Percentiles rank a stretch among this genome's conserved stretches.
Conservation (phyloP, 2,113 vertebrate genomes). For the Embiotoca jacksoni region DNA sequence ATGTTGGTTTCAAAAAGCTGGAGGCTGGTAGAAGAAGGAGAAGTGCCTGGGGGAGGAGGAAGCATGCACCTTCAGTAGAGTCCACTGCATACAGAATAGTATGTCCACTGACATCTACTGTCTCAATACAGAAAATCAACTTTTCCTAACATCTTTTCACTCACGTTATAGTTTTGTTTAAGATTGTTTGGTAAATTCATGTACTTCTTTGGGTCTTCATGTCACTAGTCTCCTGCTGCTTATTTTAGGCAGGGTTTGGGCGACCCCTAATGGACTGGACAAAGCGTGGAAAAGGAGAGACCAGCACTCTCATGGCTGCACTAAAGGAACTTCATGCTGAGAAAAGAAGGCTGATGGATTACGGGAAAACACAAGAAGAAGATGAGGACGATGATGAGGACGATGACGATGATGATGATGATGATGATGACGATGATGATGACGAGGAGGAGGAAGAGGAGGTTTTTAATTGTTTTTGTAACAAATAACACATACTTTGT, state of each 20-base stretch:
- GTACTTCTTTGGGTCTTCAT: not conserved
- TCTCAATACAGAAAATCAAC: no score
- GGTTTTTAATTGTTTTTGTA: constrained; percentile 35
- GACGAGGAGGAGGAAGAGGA: constrained; percentile 67
- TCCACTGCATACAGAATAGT: constrained; percentile 75
- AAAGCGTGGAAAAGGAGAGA: constrained; percentile 37
- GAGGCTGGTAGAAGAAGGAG: constrained; percentile 57
- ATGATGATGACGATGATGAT: constrained; percentile 54
- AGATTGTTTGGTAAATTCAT: not conserved
- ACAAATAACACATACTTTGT: not conserved
- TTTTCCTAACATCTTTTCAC: not conserved
- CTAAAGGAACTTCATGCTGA: constrained; percentile 73
- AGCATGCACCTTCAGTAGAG: constrained; percentile 60
- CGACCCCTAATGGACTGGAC: constrained; percentile 69
- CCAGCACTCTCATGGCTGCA: constrained; percentile 53
- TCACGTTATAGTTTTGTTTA: no score
- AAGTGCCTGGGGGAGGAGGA: constrained; percentile 57
- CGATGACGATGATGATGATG: constrained; percentile 41
- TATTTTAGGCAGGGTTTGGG: constrained; percentile 65
- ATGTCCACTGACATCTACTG: not conserved
- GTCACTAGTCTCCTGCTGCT: not conserved
- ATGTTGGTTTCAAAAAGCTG: not conserved
- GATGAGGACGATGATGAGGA: constrained; percentile 46
- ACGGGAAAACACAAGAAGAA: constrained; percentile 40
- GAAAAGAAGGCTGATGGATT: constrained; percentile 73